These are phyloP conservation scores for Penelope pileata DNA, from an alignment of 2,113 vertebrate species.

Conservation along the genomic window DNA sequence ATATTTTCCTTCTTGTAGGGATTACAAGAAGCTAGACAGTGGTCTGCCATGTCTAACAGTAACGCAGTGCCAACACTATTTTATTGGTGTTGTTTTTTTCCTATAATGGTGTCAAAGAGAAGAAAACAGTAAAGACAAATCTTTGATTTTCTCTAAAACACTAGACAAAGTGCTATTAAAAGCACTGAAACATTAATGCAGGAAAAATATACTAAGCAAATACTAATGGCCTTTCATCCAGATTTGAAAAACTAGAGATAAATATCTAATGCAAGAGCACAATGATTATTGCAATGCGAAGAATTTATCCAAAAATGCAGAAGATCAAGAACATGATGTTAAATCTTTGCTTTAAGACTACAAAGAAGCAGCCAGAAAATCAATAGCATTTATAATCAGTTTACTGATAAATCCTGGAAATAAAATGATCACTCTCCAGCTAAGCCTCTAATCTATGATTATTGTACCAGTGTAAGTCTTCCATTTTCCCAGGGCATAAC, in stretches of 20 bases:
- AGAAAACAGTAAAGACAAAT: neutral
- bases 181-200: neutral
- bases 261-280: neutral
- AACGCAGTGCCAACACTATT: neutral
- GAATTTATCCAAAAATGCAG: neutral
- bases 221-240: neutral
- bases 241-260: neutral
- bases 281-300: neutral
- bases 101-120: neutral
- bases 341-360: neutral
- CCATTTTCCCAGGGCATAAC: neutral
- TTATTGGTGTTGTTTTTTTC: neutral
- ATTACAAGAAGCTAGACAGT: neutral
- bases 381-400: neutral
- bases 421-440: neutral
- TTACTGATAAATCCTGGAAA: conserved; percentile 9
- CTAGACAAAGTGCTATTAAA: neutral
- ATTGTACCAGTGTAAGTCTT: neutral
- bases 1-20: neutral
- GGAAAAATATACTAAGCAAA: neutral
- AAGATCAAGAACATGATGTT: neutral
- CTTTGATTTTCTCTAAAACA: neutral
- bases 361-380: neutral
- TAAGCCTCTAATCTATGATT: neutral
- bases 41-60: neutral